Evolutionary conservation across 1,140 invertebrate species (phyloP).

Genomic region (Drosophila obscura): DNA sequence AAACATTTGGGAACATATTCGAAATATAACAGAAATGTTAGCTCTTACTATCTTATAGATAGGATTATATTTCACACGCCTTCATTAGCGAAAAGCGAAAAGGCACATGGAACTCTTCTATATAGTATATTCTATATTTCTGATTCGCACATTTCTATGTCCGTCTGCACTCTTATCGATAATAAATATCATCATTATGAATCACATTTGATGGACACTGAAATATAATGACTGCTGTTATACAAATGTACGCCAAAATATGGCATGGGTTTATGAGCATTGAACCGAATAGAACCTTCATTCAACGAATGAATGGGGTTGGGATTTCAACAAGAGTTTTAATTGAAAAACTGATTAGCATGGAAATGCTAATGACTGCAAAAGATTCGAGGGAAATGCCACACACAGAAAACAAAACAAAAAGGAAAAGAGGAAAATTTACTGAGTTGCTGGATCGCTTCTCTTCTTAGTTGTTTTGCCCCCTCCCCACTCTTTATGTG

Average conservation of each 20-base stretch:
- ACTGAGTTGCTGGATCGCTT: conserved; percentile 15
- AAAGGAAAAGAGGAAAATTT: background rate
- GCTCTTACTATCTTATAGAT: no score
- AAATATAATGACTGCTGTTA: conserved; percentile 11
- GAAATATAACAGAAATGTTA: no score
- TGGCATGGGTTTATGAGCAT: conserved; percentile 15
- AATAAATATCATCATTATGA: background rate
- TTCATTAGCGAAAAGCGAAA: no score
- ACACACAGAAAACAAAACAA: no score
- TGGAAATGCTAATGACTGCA: conserved; percentile 29
- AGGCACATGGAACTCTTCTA: no score
- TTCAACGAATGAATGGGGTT: background rate
- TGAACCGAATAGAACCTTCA: conserved; percentile 19
- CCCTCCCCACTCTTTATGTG: conserved; percentile 7
- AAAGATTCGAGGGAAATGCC: no score
- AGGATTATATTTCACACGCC: no score
- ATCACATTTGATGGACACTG: background rate
- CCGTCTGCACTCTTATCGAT: no score
- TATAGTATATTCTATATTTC: no score
- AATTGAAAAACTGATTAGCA: conserved; percentile 31
- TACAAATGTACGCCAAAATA: background rate
- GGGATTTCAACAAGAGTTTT: background rate
- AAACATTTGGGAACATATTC: no score
- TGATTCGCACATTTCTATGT: no score
- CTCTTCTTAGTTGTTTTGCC: background rate